phyloP scores from a whole-genome alignment of 2,888 invertebrate species.

The Drosophila phalerata region DNA sequence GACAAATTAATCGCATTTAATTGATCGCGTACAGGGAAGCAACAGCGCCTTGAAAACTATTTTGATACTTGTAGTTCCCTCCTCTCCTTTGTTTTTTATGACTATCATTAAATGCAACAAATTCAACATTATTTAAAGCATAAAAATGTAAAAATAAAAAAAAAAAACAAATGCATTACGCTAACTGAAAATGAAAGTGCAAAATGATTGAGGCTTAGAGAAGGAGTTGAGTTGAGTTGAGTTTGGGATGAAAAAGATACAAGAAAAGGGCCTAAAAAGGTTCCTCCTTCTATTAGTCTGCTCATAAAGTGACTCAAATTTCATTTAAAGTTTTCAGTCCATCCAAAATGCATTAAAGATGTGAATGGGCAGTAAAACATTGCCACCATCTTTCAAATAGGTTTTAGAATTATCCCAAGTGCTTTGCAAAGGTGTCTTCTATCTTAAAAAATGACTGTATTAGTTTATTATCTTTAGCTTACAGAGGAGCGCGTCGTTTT shows the following conservation, averaged over 20 bases:
- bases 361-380: not conserved
- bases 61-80: not conserved
- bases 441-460: not conserved
- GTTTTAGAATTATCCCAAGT: not conserved
- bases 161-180: constrained; percentile 32
- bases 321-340: too few species aligned
- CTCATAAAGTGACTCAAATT: not conserved
- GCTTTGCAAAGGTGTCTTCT: not conserved
- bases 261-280: not conserved
- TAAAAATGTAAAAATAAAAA: constrained; percentile 56
- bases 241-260: not conserved
- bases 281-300: not conserved
- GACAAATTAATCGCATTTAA: constrained; percentile 78
- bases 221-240: not conserved
- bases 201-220: constrained; percentile 3
- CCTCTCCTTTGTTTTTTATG: constrained; percentile 9
- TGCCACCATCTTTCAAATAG: not conserved
- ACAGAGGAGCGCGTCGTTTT: not conserved
- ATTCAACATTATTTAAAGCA: constrained; percentile 34
- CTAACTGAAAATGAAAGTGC: constrained; percentile 70
- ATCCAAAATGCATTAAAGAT: not conserved
- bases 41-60: constrained; percentile 41
- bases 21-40: constrained; percentile 53
- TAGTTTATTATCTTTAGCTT: not conserved
- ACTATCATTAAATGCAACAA: constrained; percentile 24